These are phyloP conservation scores for Gymnosoma rotundatum DNA, from an alignment of 2,888 invertebrate genomes.

Conservation along the genomic window DNA sequence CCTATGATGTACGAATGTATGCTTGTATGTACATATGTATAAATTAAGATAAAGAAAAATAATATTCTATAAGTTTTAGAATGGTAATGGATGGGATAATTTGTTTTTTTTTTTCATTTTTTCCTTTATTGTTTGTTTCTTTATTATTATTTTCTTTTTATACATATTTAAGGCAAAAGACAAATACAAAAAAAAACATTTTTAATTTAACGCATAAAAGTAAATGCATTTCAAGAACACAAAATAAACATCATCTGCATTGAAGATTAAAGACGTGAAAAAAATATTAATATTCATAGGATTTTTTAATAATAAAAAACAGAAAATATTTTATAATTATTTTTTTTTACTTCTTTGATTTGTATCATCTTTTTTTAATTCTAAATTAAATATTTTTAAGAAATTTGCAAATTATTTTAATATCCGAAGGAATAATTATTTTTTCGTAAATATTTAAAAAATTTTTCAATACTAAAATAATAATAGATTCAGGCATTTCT, in stretches of 20 bases:
- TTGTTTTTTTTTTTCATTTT: conserved; percentile 30
- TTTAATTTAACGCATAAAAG: conserved; percentile 77
- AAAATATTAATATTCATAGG: conserved; percentile 61
- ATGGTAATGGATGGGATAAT: conserved; percentile 53
- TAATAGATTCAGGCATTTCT: too few species aligned
- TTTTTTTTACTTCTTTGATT: too few species aligned
- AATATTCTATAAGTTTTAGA: conserved; percentile 52
- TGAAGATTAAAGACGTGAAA: conserved; percentile 50
- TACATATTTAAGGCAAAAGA: conserved; percentile 19
- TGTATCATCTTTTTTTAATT: too few species aligned
- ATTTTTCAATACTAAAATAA: too few species aligned
- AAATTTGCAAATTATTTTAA: too few species aligned
- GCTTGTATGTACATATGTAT: neutral
- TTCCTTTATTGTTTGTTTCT: conserved; percentile 56
- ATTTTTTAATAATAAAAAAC: conserved; percentile 20
- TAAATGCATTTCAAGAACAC: conserved; percentile 72
- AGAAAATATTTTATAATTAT: neutral
- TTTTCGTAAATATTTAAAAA: too few species aligned
- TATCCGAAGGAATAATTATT: too few species aligned
- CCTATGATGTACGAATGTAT: conserved; percentile 22
- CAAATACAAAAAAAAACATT: conserved; percentile 67
- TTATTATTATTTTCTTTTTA: conserved; percentile 59
- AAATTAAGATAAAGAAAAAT: neutral
- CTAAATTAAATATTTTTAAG: too few species aligned
- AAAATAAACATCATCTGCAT: conserved; percentile 56